These are phyloP conservation scores for Sylvicapra grimmia DNA, from an alignment of 2,113 vertebrate genomes.

Conservation along the genomic window DNA sequence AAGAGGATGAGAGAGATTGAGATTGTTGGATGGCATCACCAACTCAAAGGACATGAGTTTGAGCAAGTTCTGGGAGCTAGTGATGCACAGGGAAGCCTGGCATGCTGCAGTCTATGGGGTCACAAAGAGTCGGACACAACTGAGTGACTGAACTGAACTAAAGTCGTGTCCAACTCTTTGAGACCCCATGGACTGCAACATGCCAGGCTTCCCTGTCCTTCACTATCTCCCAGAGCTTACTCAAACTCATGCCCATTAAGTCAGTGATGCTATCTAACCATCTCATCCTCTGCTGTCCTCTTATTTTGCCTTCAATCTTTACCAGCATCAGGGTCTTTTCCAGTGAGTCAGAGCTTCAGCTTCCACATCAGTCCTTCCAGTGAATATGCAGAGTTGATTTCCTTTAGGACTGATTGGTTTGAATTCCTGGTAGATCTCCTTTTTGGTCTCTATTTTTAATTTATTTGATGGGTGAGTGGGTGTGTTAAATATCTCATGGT, in stretches of 20 bases:
- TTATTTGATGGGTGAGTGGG: not conserved
- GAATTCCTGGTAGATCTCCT: not conserved
- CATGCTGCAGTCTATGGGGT: not conserved
- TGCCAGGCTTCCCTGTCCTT: not conserved
- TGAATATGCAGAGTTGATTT: not conserved
- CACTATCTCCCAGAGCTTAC: not conserved
- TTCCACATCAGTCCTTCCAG: not conserved
- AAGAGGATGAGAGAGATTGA: not conserved
- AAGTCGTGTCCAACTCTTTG: not conserved
- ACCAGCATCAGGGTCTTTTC: not conserved
- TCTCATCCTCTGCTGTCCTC: not conserved
- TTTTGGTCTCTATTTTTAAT: not conserved
- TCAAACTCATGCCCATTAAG: not conserved
- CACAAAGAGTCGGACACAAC: not conserved
- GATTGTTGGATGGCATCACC: not conserved
- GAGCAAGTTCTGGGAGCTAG: not conserved
- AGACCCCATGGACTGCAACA: accelerated
- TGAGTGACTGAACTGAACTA: not conserved
- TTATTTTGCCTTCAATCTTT: not conserved
- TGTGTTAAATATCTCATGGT: not conserved
- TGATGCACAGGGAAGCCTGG: not conserved
- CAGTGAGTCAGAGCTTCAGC: not conserved
- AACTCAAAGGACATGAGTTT: not conserved
- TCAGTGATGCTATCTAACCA: not conserved
- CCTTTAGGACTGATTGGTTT: not conserved